These are phyloP conservation scores for Cheilinus undulatus DNA, from an alignment of 2,113 vertebrate genomes.

Conservation along the genomic window DNA sequence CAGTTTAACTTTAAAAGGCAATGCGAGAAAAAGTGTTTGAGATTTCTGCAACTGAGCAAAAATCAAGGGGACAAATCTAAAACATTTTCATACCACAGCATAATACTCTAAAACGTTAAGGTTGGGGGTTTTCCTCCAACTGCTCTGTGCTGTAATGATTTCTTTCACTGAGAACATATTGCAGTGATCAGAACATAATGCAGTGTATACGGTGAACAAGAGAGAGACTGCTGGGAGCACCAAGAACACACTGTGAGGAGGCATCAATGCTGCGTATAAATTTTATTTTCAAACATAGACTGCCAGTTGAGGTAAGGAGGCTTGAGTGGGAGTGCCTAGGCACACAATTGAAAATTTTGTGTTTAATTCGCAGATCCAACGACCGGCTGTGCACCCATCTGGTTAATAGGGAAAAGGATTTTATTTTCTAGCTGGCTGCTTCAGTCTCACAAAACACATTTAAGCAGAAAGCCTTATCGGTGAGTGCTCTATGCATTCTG, in stretches of 20 bases:
- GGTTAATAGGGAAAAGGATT: conserved; percentile 80
- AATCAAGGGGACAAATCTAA: neutral
- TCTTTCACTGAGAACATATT: conserved; percentile 22
- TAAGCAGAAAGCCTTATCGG: conserved; percentile 15
- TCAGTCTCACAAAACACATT: conserved; percentile 68
- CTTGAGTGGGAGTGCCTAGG: conserved; percentile 64
- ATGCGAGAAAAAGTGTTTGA: neutral
- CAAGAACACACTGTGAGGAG: neutral
- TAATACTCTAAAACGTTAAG: neutral
- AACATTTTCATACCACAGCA: neutral
- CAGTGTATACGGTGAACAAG: conserved; percentile 24
- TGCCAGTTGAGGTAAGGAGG: conserved; percentile 62
- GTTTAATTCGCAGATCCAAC: conserved; percentile 65
- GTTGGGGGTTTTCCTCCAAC: neutral
- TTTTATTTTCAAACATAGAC: conserved; percentile 12
- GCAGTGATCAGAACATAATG: conserved; percentile 26
- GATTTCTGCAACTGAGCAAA: neutral
- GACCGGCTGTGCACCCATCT: conserved; percentile 78
- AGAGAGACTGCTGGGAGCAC: conserved; percentile 24
- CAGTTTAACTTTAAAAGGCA: no score
- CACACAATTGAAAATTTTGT: conserved; percentile 78
- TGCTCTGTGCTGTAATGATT: neutral
- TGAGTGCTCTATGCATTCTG: conserved; percentile 1
- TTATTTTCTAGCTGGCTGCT: conserved; percentile 84
- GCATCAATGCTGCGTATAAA: conserved; percentile 21